Conservation (phyloP, 1,140 invertebrate genomes). For the Drosophila mauritiana region DNA sequence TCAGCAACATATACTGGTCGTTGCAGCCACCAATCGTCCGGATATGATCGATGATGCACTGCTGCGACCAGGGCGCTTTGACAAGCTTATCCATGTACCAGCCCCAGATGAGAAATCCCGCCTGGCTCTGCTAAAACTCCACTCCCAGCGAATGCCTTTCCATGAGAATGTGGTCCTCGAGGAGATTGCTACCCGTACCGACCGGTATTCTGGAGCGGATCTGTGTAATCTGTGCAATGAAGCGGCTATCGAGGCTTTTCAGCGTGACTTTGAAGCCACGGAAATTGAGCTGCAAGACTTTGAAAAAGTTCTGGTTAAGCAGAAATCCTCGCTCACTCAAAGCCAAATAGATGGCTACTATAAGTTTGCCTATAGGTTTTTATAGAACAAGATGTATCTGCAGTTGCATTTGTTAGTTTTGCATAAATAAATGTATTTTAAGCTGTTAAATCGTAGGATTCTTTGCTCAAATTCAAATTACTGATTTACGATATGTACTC, state of each 20-base stretch:
- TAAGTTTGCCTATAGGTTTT: slow-evolving; percentile 64
- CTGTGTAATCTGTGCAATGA: slow-evolving; percentile 90
- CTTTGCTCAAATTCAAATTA: neutral
- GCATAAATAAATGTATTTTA: neutral
- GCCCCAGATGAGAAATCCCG: slow-evolving; percentile 88
- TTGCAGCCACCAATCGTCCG: slow-evolving; percentile 92
- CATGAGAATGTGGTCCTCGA: slow-evolving; percentile 87
- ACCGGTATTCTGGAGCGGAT: slow-evolving; percentile 92
- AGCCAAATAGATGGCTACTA: slow-evolving; percentile 85
- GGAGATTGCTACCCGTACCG: slow-evolving; percentile 87
- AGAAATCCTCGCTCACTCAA: slow-evolving; percentile 86
- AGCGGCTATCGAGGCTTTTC: slow-evolving; percentile 88
- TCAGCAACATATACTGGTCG: slow-evolving; percentile 86
- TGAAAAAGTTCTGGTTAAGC: slow-evolving; percentile 85
- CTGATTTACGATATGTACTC: neutral
- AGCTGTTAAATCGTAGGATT: neutral
- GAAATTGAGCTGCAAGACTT: slow-evolving; percentile 86
- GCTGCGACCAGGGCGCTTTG: slow-evolving; percentile 90
- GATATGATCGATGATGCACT: slow-evolving; percentile 92
- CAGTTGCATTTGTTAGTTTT: neutral
- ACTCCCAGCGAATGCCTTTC: slow-evolving; percentile 87
- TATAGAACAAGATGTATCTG: neutral
- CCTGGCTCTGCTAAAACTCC: slow-evolving; percentile 87
- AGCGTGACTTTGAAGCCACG: slow-evolving; percentile 85
- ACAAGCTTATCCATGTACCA: slow-evolving; percentile 90